phyloP scores from a whole-genome alignment of 2,797 vertebrate genomes.

The Betta splendens region DNA sequence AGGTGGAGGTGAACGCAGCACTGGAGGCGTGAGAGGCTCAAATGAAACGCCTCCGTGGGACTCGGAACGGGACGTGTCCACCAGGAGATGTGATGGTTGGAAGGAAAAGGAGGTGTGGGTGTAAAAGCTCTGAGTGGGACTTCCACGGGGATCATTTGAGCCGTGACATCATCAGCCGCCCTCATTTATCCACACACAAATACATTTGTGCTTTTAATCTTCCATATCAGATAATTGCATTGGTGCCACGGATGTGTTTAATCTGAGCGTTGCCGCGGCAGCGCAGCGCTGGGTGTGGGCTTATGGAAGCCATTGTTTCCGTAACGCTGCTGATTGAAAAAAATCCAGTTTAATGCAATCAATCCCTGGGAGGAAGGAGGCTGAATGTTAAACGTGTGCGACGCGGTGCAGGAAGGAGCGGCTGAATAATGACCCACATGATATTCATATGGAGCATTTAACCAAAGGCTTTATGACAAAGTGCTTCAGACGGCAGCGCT shows the following conservation, averaged over 20 bases:
- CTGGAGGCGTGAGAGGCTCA: no score
- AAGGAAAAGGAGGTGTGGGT: background rate
- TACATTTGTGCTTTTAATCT: slow-evolving; percentile 52
- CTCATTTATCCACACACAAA: slow-evolving; percentile 41
- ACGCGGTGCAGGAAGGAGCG: background rate
- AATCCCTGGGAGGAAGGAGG: slow-evolving; percentile 57
- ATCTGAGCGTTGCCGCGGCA: slow-evolving; percentile 41
- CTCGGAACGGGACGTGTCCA: no score
- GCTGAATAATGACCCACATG: slow-evolving; percentile 4
- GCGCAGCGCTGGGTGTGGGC: slow-evolving; percentile 19
- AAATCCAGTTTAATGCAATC: slow-evolving; percentile 58
- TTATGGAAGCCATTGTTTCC: slow-evolving; percentile 63
- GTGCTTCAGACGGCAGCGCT: slow-evolving; percentile 15
- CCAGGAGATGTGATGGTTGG: no score
- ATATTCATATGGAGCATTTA: slow-evolving; percentile 26
- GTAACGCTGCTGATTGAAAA: slow-evolving; percentile 61
- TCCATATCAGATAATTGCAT: slow-evolving; percentile 66
- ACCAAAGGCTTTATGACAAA: slow-evolving; percentile 20
- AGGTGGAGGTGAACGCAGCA: no score
- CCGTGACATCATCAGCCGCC: slow-evolving; percentile 16
- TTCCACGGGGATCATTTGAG: slow-evolving; percentile 41
- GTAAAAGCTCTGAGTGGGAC: slow-evolving; percentile 31
- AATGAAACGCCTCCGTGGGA: slow-evolving; percentile 10
- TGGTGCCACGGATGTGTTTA: slow-evolving; percentile 46
- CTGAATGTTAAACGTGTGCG: slow-evolving; percentile 41